Evolutionary conservation across 2,888 invertebrate genomes (phyloP).

Genomic region (Acrobasis suavella): DNA sequence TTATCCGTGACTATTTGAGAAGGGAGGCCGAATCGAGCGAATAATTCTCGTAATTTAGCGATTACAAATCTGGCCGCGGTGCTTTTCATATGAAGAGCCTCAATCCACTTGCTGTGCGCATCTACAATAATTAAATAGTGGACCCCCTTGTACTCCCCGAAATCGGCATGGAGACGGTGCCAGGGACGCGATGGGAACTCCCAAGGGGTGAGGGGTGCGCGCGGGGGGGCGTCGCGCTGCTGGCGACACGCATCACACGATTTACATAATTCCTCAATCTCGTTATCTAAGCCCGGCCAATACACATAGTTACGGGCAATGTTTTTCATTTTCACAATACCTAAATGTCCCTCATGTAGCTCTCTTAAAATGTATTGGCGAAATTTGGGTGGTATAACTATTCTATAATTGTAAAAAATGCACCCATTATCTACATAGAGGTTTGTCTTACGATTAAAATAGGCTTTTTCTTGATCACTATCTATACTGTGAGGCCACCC

Average conservation of each 20-base stretch:
- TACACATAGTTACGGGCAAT: neutral
- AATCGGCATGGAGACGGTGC: neutral
- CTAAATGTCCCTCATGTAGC: neutral
- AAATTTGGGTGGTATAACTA: neutral
- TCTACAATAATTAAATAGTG: neutral
- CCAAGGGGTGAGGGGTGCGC: neutral
- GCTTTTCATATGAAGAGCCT: neutral
- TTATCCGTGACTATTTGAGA: conserved; percentile 36
- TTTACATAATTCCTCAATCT: neutral
- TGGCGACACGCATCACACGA: neutral
- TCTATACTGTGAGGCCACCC: neutral
- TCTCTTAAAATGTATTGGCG: neutral
- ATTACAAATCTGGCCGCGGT: neutral
- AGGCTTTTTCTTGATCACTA: conserved; percentile 1
- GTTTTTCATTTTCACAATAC: neutral
- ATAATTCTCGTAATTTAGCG: neutral
- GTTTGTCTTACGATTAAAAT: neutral
- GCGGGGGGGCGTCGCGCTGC: neutral
- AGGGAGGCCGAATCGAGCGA: conserved; percentile 33
- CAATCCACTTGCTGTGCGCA: conserved; percentile 2
- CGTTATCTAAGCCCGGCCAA: neutral
- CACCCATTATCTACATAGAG: neutral
- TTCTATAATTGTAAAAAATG: neutral
- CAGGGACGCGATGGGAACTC: neutral
- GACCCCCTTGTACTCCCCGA: neutral